phyloP scores from a whole-genome alignment of 2,113 vertebrate genomes.

The Podocnemis expansa region DNA sequence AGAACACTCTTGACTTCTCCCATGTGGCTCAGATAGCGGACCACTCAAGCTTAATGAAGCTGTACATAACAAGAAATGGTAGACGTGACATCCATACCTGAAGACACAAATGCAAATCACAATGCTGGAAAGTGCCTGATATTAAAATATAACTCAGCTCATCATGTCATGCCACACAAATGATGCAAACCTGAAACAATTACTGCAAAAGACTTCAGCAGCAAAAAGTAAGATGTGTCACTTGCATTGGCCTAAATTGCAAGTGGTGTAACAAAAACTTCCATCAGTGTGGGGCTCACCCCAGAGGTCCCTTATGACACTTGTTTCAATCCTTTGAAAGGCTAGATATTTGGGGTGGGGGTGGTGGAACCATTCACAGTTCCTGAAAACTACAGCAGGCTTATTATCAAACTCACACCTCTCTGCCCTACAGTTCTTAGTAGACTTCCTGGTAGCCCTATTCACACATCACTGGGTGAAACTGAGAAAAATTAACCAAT shows the following conservation, averaged over 20 bases:
- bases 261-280: not conserved
- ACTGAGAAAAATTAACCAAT: not conserved
- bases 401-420: not conserved
- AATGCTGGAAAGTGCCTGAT: not conserved
- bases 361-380: not conserved
- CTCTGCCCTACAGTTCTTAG: not conserved
- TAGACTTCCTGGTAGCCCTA: too few species aligned
- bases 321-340: not conserved
- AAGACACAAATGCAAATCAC: not conserved
- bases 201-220: not conserved
- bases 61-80: not conserved
- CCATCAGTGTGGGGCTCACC: not conserved
- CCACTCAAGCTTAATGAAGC: not conserved
- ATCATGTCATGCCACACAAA: not conserved
- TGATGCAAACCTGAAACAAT: not conserved
- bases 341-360: not conserved
- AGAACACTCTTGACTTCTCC: not conserved
- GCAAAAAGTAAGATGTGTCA: not conserved
- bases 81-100: not conserved
- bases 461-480: not conserved
- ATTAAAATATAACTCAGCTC: not conserved
- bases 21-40: rapidly evolving
- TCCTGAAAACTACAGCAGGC: not conserved
- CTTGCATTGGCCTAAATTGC: not conserved
- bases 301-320: not conserved